phyloP scores from a whole-genome alignment of 2,888 invertebrate genomes.

The Thyatira batis region DNA sequence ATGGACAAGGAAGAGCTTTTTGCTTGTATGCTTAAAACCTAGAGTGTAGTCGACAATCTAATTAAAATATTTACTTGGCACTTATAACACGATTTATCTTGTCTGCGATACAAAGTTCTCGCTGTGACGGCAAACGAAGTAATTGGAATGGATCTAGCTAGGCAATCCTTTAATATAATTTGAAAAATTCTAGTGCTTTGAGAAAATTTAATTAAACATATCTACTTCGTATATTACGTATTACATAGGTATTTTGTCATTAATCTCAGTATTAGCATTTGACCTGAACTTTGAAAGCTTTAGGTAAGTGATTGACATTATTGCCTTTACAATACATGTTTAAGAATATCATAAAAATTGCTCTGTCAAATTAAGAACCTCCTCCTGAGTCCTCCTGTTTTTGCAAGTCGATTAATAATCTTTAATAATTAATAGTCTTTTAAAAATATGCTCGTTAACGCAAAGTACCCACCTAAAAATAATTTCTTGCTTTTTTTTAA shows the following conservation, averaged over 20 bases:
- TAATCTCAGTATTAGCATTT: too few relatives aligned
- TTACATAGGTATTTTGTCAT: too few relatives aligned
- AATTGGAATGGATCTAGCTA: background rate
- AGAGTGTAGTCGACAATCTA: slow-evolving; percentile 11
- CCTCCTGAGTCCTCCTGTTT: too few relatives aligned
- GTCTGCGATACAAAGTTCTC: background rate
- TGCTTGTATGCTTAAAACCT: background rate
- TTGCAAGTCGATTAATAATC: too few relatives aligned
- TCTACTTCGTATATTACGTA: background rate
- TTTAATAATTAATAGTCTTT: too few relatives aligned
- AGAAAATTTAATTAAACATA: background rate
- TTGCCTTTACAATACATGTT: too few relatives aligned
- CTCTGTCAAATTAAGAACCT: too few relatives aligned
- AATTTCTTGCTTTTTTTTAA: background rate
- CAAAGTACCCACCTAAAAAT: too few relatives aligned
- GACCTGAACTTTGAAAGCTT: too few relatives aligned
- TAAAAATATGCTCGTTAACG: too few relatives aligned
- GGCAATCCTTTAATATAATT: slow-evolving; percentile 1
- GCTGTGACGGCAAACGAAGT: background rate
- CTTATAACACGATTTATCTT: slow-evolving; percentile 15
- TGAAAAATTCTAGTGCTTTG: background rate
- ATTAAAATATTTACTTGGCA: slow-evolving; percentile 34
- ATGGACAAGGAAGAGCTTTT: slow-evolving; percentile 2
- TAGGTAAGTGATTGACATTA: too few relatives aligned
- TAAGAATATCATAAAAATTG: too few relatives aligned